These are phyloP conservation scores for Pithys albifrons DNA, from an alignment of 2,113 vertebrate species.

Conservation along the genomic window DNA sequence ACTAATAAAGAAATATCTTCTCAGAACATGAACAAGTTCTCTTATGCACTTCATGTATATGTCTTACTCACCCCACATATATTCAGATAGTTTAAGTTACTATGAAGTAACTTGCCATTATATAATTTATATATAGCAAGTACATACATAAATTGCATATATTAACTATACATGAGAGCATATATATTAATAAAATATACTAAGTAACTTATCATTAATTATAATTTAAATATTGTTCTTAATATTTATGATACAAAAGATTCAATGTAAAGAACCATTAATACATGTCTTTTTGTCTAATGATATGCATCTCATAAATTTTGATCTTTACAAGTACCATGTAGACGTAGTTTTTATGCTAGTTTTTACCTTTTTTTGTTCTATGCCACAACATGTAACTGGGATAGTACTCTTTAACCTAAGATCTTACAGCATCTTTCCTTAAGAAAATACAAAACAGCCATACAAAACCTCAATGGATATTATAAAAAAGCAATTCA, in stretches of 20 bases:
- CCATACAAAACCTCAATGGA: background rate
- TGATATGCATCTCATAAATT: background rate
- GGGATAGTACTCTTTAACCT: background rate
- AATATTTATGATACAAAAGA: background rate
- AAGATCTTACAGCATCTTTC: background rate
- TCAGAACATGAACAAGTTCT: background rate
- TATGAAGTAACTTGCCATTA: background rate
- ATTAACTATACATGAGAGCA: background rate
- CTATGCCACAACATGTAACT: background rate
- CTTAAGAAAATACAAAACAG: background rate
- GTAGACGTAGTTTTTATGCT: background rate
- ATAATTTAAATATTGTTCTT: background rate
- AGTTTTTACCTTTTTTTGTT: background rate
- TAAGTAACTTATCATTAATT: background rate
- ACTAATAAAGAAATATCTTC: background rate
- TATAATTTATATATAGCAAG: background rate
- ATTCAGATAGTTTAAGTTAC: background rate
- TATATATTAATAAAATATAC: background rate
- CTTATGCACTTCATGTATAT: background rate
- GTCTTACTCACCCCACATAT: background rate
- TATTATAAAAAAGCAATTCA: background rate
- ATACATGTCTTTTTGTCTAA: background rate
- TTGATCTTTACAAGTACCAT: background rate
- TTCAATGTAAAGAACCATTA: background rate
- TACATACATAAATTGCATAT: background rate